A percentile compares a stretch with the other conserved stretches of the same genome.
Evolutionary conservation across 53 echinoderm and acorn worm species (phyloP).

Genomic region (Echinarachnius parma): DNA sequence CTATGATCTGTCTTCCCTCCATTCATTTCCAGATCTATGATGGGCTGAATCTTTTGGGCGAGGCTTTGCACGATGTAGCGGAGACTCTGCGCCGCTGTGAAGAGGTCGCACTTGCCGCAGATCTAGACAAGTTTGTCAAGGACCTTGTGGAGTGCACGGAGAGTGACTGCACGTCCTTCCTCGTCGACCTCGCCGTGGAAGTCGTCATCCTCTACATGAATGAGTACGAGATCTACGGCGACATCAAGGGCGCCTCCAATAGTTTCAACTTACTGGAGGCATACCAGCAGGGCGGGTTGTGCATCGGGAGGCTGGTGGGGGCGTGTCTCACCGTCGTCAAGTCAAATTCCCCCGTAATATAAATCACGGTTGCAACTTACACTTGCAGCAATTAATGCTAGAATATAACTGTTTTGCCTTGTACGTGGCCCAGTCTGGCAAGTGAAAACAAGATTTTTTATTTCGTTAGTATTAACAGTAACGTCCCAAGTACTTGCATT

Average conservation of each 20-base stretch:
- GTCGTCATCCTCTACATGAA: constrained; percentile 61
- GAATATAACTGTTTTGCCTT: too few relatives aligned
- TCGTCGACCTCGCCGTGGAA: constrained; percentile 52
- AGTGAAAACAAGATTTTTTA: too few relatives aligned
- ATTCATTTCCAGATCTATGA: constrained; percentile 58
- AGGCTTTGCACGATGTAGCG: constrained; percentile 54
- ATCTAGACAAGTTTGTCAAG: constrained; percentile 58
- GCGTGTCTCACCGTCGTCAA: constrained; percentile 32
- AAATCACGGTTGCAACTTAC: too few relatives aligned
- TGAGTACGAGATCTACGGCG: constrained; percentile 76
- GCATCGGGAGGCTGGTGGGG: constrained; percentile 69
- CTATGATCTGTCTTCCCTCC: too few relatives aligned
- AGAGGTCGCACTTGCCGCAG: constrained; percentile 59
- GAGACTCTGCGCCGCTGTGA: constrained; percentile 51
- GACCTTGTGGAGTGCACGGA: constrained; percentile 65
- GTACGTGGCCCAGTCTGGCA: too few relatives aligned
- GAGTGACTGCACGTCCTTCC: constrained; percentile 45
- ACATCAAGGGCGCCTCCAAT: constrained; percentile 67
- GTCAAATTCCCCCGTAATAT: background rate
- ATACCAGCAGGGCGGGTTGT: constrained; percentile 77
- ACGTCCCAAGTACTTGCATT: too few relatives aligned
- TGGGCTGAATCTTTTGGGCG: constrained; percentile 61
- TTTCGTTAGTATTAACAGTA: too few relatives aligned
- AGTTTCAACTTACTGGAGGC: constrained; percentile 60
- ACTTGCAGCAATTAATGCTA: too few relatives aligned